Conservation (phyloP, 2,113 vertebrate species). For the Arvicanthis niloticus region DNA sequence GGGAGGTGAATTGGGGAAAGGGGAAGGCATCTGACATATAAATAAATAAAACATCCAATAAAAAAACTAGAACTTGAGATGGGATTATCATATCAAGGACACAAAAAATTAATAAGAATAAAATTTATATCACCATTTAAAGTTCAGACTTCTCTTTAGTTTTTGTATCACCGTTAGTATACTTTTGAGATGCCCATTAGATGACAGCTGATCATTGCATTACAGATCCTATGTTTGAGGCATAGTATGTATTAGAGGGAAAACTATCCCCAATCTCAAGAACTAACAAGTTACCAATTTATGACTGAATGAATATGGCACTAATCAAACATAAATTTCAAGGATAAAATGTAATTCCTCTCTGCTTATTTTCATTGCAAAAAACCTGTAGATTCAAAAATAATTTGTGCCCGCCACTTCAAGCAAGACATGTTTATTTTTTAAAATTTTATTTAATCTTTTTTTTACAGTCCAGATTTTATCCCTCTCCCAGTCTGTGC, state of each 20-base stretch:
- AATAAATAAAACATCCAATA: no score
- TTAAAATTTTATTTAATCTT: background rate
- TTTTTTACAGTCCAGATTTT: no score
- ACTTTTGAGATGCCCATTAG: background rate
- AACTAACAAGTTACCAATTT: background rate
- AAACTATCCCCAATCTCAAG: background rate
- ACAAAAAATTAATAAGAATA: background rate
- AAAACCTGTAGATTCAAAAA: background rate
- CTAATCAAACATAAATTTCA: background rate
- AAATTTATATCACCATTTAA: background rate
- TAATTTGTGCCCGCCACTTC: background rate
- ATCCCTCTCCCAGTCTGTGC: no score
- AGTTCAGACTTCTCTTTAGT: background rate
- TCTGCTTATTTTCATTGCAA: background rate
- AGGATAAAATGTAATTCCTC: background rate
- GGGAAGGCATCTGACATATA: no score
- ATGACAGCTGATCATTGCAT: background rate
- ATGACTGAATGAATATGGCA: background rate
- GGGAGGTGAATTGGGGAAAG: no score
- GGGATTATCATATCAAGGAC: background rate
- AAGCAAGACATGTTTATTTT: fast-evolving
- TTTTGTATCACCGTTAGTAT: background rate
- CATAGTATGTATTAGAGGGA: background rate
- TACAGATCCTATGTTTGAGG: background rate
- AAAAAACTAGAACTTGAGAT: background rate